Evolutionary conservation across 2,888 invertebrate genomes (phyloP).

Genomic region (Acutogordius australiensis): DNA sequence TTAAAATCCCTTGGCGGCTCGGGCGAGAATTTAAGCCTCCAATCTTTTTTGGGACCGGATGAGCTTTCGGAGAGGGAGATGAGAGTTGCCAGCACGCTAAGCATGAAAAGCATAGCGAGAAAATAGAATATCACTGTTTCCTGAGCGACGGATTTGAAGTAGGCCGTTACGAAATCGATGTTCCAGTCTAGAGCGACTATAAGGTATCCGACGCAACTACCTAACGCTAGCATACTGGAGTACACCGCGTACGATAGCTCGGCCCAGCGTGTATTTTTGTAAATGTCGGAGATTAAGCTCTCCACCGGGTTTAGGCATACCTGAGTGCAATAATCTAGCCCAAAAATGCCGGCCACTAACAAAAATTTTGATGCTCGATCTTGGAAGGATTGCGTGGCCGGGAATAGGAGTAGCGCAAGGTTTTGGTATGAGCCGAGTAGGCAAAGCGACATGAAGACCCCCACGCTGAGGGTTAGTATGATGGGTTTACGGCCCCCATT

Average conservation of each 20-base stretch:
- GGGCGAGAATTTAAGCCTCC: neutral
- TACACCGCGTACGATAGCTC: neutral
- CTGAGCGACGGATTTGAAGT: neutral
- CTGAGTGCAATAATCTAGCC: conserved; percentile 6
- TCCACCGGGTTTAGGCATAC: neutral
- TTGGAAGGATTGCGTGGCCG: neutral
- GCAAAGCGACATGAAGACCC: neutral
- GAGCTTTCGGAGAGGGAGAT: neutral
- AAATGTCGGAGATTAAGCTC: neutral
- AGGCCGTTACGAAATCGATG: neutral
- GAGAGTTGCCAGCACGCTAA: neutral
- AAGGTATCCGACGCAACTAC: conserved; percentile 5
- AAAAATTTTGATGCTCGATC: neutral
- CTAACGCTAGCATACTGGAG: conserved; percentile 1
- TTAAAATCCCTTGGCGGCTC: too few relatives aligned
- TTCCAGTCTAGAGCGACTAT: neutral
- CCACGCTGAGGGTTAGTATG: neutral
- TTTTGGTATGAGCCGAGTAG: neutral
- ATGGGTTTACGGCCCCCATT: neutral
- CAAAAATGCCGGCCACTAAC: neutral
- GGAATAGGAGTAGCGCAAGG: neutral
- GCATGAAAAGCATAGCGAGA: neutral
- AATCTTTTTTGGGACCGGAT: neutral
- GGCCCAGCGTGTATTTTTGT: neutral
- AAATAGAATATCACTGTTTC: neutral